Evolutionary conservation across 2,113 vertebrate genomes (phyloP).

Genomic region (Gadus macrocephalus): DNA sequence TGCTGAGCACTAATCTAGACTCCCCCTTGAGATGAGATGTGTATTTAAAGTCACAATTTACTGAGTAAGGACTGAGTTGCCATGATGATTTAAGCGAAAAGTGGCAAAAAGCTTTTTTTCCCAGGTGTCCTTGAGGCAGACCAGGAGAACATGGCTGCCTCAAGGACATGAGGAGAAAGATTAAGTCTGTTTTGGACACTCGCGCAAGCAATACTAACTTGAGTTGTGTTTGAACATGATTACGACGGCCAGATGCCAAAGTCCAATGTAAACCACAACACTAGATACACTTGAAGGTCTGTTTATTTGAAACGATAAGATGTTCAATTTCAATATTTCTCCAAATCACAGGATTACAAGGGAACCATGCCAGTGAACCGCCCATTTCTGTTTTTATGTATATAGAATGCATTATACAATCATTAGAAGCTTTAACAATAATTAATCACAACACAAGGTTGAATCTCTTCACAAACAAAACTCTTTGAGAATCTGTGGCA

Average conservation of each 20-base stretch:
- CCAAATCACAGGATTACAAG: conserved; percentile 27
- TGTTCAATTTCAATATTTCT: background rate
- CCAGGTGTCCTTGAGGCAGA: too few species aligned
- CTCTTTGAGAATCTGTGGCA: conserved; percentile 21
- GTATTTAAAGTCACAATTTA: too few species aligned
- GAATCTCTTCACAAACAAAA: conserved; percentile 7
- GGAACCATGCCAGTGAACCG: conserved; percentile 10
- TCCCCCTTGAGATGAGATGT: too few species aligned
- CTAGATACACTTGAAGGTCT: conserved; percentile 5
- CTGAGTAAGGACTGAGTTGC: too few species aligned
- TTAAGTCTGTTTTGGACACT: too few species aligned
- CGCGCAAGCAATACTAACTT: too few species aligned
- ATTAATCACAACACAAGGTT: conserved; percentile 15
- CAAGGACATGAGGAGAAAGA: too few species aligned
- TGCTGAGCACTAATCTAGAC: too few species aligned
- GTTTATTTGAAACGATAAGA: conserved; percentile 39
- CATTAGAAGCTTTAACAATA: conserved; percentile 12
- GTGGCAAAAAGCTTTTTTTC: too few species aligned
- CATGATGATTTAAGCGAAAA: too few species aligned
- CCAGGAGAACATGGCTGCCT: too few species aligned
- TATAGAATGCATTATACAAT: background rate
- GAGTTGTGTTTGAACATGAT: background rate
- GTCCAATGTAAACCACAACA: background rate
- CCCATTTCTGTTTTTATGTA: background rate
- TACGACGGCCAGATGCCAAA: background rate